Percentiles rank a stretch among this genome's conserved stretches.
These are phyloP conservation scores for Laodelphax striatellus DNA, from an alignment of 1,140 invertebrate genomes.

Conservation along the genomic window DNA sequence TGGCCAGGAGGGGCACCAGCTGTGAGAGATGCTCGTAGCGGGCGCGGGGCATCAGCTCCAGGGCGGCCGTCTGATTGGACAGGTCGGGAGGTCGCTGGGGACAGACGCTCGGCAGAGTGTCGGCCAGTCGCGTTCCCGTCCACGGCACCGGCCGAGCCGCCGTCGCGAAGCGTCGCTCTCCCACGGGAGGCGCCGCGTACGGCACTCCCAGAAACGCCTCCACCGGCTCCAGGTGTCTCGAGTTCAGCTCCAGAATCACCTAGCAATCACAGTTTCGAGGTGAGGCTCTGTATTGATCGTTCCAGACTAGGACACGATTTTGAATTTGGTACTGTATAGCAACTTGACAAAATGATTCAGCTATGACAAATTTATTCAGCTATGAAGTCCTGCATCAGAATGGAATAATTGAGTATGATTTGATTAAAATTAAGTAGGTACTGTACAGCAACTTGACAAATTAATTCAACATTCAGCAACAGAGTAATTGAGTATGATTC, in stretches of 20 bases:
- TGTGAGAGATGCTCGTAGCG: conserved; percentile 51
- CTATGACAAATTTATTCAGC: too few relatives aligned
- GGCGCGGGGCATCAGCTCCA: conserved; percentile 54
- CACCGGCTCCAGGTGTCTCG: conserved; percentile 62
- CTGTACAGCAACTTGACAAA: too few relatives aligned
- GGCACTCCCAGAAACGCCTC: conserved; percentile 72
- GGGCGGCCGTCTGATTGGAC: conserved; percentile 52
- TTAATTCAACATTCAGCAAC: too few relatives aligned
- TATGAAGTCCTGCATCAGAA: too few relatives aligned
- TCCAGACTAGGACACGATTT: too few relatives aligned
- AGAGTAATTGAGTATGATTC: too few relatives aligned
- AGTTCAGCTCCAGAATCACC: conserved; percentile 59
- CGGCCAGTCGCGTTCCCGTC: conserved; percentile 61
- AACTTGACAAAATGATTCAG: too few relatives aligned
- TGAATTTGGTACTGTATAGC: too few relatives aligned
- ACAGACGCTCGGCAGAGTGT: conserved; percentile 64
- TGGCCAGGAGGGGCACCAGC: conserved; percentile 50
- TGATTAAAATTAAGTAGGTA: too few relatives aligned
- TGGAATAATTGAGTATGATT: too few relatives aligned
- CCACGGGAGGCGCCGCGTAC: conserved; percentile 66
- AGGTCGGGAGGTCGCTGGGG: conserved; percentile 64
- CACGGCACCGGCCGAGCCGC: conserved; percentile 53
- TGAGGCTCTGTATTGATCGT: too few relatives aligned
- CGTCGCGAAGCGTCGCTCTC: conserved; percentile 57
- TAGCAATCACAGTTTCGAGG: not conserved